Evolutionary conservation across 2,797 vertebrate genomes (phyloP), one percentile per base, ranked within the genome.

Genomic region (Anguilla marmorata): DNA sequence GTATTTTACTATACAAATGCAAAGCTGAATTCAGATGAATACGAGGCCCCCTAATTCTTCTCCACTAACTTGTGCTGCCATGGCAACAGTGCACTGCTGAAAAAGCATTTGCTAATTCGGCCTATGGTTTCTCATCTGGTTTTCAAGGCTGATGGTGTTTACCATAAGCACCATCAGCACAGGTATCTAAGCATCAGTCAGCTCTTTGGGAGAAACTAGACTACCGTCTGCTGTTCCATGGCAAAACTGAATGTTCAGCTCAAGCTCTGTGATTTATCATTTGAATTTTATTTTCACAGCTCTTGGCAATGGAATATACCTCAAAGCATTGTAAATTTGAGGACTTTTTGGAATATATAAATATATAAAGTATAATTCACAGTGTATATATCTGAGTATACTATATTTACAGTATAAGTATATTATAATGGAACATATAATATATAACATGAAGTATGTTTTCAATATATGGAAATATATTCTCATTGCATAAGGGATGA

Each of bases 61-160:
- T 7, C 63, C 63, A 69, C 63, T 33, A 74, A 33, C 74, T 33
- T 41, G 74, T 33, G 74, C 74, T 76, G 74, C 74, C 33, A 76
- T 76, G 74, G 74, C 74, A 76, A 76, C 74, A 76, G 30, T 76
- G 74, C 74, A 76, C 74, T 37, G 74, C 69, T 74, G 33, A 33
- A 76, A 76, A 76, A 76, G 41, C 74, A 76, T 76, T 76, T 41
- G 74, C 74, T 33, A 76, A 76, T 76, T 76, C 41, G 74, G 19
- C 14, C 37, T 14, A 12, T n/a, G 74, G 74, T 41, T 76, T 33
- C 33, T 76, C 74, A 76, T 76, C 30, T 76, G 33, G 37, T 76
- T 76, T 33, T 33, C 74, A 76, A 41, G 74, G 74, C 14, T 76
- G 74, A 41, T 3, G 41, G 74, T 33, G 19, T 33, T 33, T 76